Evolutionary conservation across 2,113 vertebrate genomes (phyloP).

Genomic region (Hippocampus abdominalis): DNA sequence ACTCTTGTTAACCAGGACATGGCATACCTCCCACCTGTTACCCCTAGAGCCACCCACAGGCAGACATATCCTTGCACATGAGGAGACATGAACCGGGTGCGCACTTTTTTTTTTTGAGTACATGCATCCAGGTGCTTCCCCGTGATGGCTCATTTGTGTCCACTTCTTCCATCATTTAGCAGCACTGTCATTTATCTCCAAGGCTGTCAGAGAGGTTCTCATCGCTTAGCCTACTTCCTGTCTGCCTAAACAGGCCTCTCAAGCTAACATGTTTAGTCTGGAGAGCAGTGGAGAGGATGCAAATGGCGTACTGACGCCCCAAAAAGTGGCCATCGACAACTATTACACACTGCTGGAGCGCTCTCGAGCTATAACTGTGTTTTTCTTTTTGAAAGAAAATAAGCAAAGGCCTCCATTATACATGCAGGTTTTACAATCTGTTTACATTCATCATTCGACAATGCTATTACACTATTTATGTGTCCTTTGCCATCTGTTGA

Average conservation of each 20-base stretch:
- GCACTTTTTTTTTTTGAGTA: conserved; percentile 9
- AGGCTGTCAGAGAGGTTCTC: conserved; percentile 50
- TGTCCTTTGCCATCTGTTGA: conserved; percentile 42
- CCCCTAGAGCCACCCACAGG: conserved; percentile 59
- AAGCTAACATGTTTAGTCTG: conserved; percentile 55
- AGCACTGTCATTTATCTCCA: conserved; percentile 56
- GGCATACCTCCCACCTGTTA: conserved; percentile 70
- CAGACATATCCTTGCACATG: conserved; percentile 53
- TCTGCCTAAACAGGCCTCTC: conserved; percentile 48
- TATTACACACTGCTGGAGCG: conserved; percentile 2
- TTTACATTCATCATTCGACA: conserved; percentile 43
- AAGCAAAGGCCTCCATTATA: conserved; percentile 21
- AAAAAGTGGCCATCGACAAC: conserved; percentile 6
- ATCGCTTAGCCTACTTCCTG: conserved; percentile 53
- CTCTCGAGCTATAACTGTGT: conserved; percentile 26
- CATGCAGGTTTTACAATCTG: conserved; percentile 23
- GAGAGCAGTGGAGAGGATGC: conserved; percentile 27
- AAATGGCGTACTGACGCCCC: conserved; percentile 14
- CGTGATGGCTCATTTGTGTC: conserved; percentile 61
- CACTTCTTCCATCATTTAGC: conserved; percentile 62
- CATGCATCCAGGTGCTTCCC: conserved; percentile 29
- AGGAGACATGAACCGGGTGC: conserved; percentile 21
- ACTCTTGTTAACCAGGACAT: conserved; percentile 68
- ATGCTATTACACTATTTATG: conserved; percentile 37
- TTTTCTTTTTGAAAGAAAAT: conserved; percentile 9